A percentile compares a stretch with the other conserved stretches of the same genome.
Conservation (phyloP, 2,888 invertebrate species). For the Gastracanthus pulcherrimus region DNA sequence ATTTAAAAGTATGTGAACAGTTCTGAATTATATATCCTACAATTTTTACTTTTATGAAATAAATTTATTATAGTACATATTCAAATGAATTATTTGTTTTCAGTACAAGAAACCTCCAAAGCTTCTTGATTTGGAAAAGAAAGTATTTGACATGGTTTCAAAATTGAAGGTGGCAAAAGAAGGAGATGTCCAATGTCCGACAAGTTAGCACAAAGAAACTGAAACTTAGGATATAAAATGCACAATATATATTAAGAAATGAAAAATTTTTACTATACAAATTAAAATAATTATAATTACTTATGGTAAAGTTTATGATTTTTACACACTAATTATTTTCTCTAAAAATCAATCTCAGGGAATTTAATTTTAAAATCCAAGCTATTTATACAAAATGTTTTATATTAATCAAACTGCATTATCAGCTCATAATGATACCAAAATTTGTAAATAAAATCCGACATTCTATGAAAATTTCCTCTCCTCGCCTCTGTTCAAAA, state of each 20-base stretch:
- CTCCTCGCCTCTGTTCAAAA: background rate
- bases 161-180: slow-evolving; percentile 69
- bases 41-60: background rate
- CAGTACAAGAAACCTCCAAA: slow-evolving; percentile 88
- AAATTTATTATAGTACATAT: background rate
- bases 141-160: slow-evolving; percentile 71
- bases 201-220: slow-evolving; percentile 65
- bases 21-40: no score
- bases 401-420: slow-evolving; percentile 2
- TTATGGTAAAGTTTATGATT: background rate
- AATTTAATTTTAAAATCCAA: background rate
- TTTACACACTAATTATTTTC: background rate
- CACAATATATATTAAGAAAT: background rate
- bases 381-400: slow-evolving; percentile 2
- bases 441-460: slow-evolving; percentile 16
- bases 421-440: background rate
- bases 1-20: no score
- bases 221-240: background rate
- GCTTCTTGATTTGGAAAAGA: slow-evolving; percentile 85
- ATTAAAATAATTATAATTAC: background rate
- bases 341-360: background rate
- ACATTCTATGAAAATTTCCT: slow-evolving; percentile 7
- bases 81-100: slow-evolving; percentile 70
- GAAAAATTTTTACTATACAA: background rate
- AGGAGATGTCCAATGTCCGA: slow-evolving; percentile 73